phyloP scores from a whole-genome alignment of 1,140 invertebrate genomes.

The Ostrea denselamellosa region DNA sequence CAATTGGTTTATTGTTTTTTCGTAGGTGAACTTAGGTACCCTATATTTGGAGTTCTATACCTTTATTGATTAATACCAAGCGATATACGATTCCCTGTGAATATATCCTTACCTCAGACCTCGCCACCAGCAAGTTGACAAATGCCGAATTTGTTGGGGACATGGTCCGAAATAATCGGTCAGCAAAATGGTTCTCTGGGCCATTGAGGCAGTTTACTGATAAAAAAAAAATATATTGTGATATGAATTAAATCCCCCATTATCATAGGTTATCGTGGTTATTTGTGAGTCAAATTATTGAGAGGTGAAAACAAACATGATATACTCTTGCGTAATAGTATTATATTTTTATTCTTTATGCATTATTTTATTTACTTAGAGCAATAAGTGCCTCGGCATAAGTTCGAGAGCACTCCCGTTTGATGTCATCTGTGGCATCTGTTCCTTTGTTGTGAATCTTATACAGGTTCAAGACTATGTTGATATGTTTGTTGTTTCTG shows the following conservation, averaged over 20 bases:
- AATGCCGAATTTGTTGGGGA: conserved; percentile 63
- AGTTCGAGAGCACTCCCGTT: conserved; percentile 57
- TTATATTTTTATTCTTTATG: too few species aligned
- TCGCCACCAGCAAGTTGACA: conserved; percentile 64
- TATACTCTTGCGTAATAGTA: too few species aligned
- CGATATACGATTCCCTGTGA: too few species aligned
- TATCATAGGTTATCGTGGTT: too few species aligned
- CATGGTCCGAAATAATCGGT: conserved; percentile 66
- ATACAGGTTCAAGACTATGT: conserved; percentile 63
- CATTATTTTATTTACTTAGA: conserved; percentile 45
- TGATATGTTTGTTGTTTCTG: conserved; percentile 62
- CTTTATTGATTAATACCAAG: too few species aligned
- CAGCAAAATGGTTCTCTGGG: conserved; percentile 62
- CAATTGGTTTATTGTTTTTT: too few species aligned
- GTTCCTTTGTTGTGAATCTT: conserved; percentile 56
- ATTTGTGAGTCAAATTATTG: too few species aligned
- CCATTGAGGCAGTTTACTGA: conserved; percentile 60
- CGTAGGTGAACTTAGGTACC: too few species aligned
- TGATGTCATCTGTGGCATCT: conserved; percentile 58
- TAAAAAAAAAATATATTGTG: conserved; percentile 10
- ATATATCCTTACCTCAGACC: conserved; percentile 64
- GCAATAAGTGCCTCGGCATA: conserved; percentile 53
- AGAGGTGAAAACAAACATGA: too few species aligned
- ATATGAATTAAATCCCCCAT: too few species aligned
- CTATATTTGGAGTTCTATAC: too few species aligned